Conservation (phyloP, 1,140 invertebrate species). For the Apis laboriosa region DNA sequence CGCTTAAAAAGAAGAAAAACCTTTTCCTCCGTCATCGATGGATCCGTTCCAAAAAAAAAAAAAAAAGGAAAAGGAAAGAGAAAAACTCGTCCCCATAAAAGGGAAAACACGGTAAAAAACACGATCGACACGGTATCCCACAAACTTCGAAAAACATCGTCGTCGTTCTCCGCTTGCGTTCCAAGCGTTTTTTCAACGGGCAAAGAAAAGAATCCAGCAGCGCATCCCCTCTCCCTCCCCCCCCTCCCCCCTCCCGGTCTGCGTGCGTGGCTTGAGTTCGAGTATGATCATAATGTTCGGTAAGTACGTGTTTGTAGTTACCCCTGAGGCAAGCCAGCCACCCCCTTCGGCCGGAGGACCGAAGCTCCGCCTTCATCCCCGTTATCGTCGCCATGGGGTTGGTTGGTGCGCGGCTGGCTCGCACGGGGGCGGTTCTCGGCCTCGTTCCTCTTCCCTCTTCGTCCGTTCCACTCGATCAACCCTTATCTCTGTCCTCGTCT, state of each 20-base stretch:
- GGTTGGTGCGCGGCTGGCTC: slow-evolving; percentile 68
- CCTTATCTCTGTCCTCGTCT: background rate
- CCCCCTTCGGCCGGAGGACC: slow-evolving; percentile 60
- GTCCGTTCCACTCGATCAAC: slow-evolving; percentile 1
- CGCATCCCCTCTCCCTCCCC: background rate
- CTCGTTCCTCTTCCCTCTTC: slow-evolving; percentile 33
- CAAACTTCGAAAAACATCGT: too few relatives aligned
- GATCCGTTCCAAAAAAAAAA: too few relatives aligned
- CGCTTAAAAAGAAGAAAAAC: too few relatives aligned
- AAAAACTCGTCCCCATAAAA: too few relatives aligned
- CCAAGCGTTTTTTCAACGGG: too few relatives aligned
- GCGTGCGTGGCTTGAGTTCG: slow-evolving; percentile 54
- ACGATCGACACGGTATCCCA: too few relatives aligned
- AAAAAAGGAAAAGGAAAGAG: too few relatives aligned
- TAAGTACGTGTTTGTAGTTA: slow-evolving; percentile 81
- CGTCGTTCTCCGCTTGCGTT: too few relatives aligned
- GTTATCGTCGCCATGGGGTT: slow-evolving; percentile 69
- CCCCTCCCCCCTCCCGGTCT: background rate
- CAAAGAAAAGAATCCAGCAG: too few relatives aligned
- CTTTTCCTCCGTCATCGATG: too few relatives aligned
- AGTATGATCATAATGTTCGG: slow-evolving; percentile 78
- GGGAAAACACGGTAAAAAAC: too few relatives aligned
- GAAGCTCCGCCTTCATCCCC: slow-evolving; percentile 70
- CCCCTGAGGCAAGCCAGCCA: slow-evolving; percentile 76
- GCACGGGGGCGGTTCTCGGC: slow-evolving; percentile 72